A percentile compares a stretch with the other conserved stretches of the same genome.
These are phyloP conservation scores for Carcharodon carcharias DNA, from an alignment of 2,797 vertebrate genomes.

Conservation along the genomic window DNA sequence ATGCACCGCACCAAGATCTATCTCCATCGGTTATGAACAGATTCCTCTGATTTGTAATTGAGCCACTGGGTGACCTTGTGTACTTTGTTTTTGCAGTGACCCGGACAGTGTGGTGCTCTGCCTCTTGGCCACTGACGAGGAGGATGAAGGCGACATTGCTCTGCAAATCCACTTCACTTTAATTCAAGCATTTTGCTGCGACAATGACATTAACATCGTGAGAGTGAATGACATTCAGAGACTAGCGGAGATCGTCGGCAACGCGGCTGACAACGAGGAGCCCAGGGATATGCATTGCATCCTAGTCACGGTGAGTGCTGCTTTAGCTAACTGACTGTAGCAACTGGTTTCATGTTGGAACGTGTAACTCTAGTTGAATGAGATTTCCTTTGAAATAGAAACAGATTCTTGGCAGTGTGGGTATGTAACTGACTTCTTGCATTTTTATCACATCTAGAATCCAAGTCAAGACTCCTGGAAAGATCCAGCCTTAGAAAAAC, in stretches of 20 bases:
- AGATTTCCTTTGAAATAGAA: neutral
- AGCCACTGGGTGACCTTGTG: neutral
- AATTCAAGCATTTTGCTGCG: constrained; percentile 94
- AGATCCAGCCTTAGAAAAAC: constrained; percentile 77
- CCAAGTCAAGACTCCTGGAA: constrained; percentile 83
- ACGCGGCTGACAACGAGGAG: constrained; percentile 68
- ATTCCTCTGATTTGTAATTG: neutral
- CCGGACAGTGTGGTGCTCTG: constrained; percentile 93
- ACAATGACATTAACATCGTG: constrained; percentile 91
- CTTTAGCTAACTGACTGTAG: neutral
- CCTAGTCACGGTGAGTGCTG: constrained; percentile 78
- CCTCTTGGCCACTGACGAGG: constrained; percentile 80
- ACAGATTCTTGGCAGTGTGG: neutral
- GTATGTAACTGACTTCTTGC: constrained; percentile 43
- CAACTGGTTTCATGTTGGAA: constrained; percentile 39
- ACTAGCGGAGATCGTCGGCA: constrained; percentile 69
- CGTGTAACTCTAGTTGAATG: constrained; percentile 50
- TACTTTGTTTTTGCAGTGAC: constrained; percentile 61
- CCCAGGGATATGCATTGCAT: constrained; percentile 84
- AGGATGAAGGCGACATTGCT: constrained; percentile 85
- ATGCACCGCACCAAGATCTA: neutral
- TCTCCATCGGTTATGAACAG: constrained; percentile 38
- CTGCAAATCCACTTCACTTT: constrained; percentile 96
- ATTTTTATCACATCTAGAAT: constrained; percentile 59
- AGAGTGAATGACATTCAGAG: constrained; percentile 74